Conservation (phyloP, 2,888 invertebrate species). For the Drosophila kokeensis region DNA sequence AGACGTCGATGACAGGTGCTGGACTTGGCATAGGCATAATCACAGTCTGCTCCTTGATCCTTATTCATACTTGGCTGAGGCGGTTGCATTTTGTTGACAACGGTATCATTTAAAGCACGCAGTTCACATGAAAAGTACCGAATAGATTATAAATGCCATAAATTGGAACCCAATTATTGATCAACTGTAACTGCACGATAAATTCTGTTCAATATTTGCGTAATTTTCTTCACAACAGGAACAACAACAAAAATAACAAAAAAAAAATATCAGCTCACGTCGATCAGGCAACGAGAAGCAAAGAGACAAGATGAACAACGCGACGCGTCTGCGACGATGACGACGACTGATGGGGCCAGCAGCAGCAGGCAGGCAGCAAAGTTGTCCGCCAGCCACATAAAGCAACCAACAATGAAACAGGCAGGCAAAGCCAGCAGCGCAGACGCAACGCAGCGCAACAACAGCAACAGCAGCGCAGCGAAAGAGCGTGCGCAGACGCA, state of each 20-base stretch:
- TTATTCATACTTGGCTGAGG: constrained; percentile 39
- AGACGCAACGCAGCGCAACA: constrained; percentile 49
- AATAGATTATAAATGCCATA: constrained; percentile 7
- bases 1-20: constrained; percentile 76
- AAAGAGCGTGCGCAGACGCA: constrained; percentile 49
- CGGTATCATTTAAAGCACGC: constrained; percentile 27
- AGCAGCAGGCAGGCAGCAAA: constrained; percentile 36
- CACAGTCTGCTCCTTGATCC: constrained; percentile 29
- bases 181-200: constrained; percentile 23
- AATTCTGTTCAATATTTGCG: constrained; percentile 26
- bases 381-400: constrained; percentile 40
- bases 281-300: constrained; percentile 18
- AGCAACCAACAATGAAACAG: constrained; percentile 35
- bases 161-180: constrained; percentile 26
- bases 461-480: constrained; percentile 32
- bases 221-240: constrained; percentile 11
- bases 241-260: constrained; percentile 5
- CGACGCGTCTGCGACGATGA: constrained; percentile 55
- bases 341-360: constrained; percentile 53
- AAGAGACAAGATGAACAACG: constrained; percentile 57
- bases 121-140: constrained; percentile 28
- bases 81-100: constrained; percentile 35
- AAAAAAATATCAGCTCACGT: constrained; percentile 14
- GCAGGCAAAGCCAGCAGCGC: constrained; percentile 27
- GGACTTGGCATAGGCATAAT: constrained; percentile 53